Evolutionary conservation across 2,113 vertebrate genomes (phyloP).

Genomic region (Halcyon senegalensis): DNA sequence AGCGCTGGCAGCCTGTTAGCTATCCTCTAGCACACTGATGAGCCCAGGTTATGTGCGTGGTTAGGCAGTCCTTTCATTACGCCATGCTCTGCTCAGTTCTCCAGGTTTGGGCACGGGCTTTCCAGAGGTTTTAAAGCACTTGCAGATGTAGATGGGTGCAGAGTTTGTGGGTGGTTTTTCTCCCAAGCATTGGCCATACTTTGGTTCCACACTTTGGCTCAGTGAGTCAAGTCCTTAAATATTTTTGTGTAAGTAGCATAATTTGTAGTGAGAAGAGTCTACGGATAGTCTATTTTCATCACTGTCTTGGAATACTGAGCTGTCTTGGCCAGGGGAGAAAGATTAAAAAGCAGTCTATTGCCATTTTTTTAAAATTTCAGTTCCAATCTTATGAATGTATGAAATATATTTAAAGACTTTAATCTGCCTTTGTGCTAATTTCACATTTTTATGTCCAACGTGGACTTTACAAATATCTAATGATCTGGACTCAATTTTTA

Average conservation of each 20-base stretch:
- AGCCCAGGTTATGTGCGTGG: accelerated
- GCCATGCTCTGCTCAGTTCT: neutral
- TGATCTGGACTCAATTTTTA: neutral
- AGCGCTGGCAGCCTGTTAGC: neutral
- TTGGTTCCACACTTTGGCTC: neutral
- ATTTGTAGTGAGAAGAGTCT: neutral
- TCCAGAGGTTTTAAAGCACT: neutral
- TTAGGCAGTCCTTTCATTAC: neutral
- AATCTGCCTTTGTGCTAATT: neutral
- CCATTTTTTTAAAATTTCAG: neutral
- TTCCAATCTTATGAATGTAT: neutral
- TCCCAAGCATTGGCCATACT: neutral
- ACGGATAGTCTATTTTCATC: neutral
- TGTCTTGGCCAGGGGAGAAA: neutral
- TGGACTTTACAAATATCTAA: neutral
- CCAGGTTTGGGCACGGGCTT: neutral
- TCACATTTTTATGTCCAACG: accelerated
- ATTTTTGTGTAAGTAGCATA: neutral
- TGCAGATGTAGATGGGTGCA: neutral
- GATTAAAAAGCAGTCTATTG: neutral
- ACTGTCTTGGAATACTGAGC: neutral
- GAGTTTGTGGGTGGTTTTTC: neutral
- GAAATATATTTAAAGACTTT: neutral
- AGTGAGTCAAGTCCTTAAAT: neutral
- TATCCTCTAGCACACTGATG: neutral